Evolutionary conservation across 2,888 invertebrate genomes (phyloP).

Genomic region (Melanotus villosus): DNA sequence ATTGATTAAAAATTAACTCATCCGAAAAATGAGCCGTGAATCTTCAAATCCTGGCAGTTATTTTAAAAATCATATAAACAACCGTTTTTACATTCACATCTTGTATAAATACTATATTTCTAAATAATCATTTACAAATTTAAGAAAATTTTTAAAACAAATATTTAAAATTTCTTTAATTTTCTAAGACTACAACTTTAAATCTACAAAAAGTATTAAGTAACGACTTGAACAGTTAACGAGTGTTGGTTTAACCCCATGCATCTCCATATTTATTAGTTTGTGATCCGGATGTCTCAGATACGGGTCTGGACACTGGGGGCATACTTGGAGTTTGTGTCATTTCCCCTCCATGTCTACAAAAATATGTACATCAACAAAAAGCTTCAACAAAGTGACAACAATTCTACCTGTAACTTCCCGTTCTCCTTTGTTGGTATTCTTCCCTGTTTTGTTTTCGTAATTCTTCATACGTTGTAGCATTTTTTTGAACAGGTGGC

Average conservation of each 20-base stretch:
- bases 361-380: not conserved
- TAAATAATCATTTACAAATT: too few species aligned
- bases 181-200: too few species aligned
- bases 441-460: conserved; percentile 80
- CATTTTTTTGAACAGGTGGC: conserved; percentile 67
- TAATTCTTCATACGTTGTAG: conserved; percentile 81
- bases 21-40: too few species aligned
- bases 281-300: conserved; percentile 25
- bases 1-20: too few species aligned
- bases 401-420: conserved; percentile 56
- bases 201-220: not conserved
- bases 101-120: too few species aligned
- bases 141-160: too few species aligned
- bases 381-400: not conserved
- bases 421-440: conserved; percentile 65
- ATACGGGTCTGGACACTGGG: conserved; percentile 24
- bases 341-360: not conserved
- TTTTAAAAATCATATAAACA: too few species aligned
- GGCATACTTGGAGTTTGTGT: not conserved
- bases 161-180: too few species aligned
- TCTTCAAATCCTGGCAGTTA: too few species aligned
- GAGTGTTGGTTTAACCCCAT: conserved; percentile 49
- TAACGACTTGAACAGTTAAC: not conserved
- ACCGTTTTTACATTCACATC: too few species aligned
- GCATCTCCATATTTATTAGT: conserved; percentile 61